These are phyloP conservation scores for Calephelis virginiensis DNA, from an alignment of 1,140 invertebrate genomes.

Conservation along the genomic window DNA sequence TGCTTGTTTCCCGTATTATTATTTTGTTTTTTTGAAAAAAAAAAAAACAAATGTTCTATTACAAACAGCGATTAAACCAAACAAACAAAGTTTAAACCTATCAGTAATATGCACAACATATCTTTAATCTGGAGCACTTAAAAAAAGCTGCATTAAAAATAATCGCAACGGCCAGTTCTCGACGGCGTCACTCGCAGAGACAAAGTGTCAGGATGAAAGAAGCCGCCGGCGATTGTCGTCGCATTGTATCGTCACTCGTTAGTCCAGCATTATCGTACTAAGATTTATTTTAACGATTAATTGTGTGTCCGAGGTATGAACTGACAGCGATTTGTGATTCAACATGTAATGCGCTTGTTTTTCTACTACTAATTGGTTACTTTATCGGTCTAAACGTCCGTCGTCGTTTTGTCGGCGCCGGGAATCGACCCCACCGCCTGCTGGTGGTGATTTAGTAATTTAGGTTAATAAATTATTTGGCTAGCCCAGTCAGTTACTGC, in stretches of 20 bases:
- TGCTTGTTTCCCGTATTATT: too few species aligned
- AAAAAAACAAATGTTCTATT: too few species aligned
- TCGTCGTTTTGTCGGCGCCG: neutral
- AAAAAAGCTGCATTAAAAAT: slow-evolving; percentile 26
- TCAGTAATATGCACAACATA: neutral
- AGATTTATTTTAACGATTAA: slow-evolving; percentile 76
- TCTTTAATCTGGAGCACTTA: slow-evolving; percentile 19
- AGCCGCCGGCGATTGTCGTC: slow-evolving; percentile 65
- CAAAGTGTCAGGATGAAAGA: slow-evolving; percentile 75
- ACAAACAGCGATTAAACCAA: too few species aligned
- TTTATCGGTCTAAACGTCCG: slow-evolving; percentile 18
- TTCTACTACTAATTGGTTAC: slow-evolving; percentile 9
- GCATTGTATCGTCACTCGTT: slow-evolving; percentile 74
- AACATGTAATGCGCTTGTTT: neutral
- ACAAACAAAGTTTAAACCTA: too few species aligned
- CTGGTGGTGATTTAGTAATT: too few species aligned
- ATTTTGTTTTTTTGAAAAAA: too few species aligned
- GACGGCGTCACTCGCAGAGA: slow-evolving; percentile 47
- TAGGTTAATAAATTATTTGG: too few species aligned
- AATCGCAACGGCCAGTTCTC: slow-evolving; percentile 35
- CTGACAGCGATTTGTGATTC: slow-evolving; percentile 17
- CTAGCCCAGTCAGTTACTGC: too few species aligned
- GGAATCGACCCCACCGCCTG: neutral
- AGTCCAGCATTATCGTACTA: slow-evolving; percentile 66
- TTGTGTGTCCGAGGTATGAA: slow-evolving; percentile 36